phyloP scores from a whole-genome alignment of 2,797 vertebrate species.

The Thaleichthys pacificus region DNA sequence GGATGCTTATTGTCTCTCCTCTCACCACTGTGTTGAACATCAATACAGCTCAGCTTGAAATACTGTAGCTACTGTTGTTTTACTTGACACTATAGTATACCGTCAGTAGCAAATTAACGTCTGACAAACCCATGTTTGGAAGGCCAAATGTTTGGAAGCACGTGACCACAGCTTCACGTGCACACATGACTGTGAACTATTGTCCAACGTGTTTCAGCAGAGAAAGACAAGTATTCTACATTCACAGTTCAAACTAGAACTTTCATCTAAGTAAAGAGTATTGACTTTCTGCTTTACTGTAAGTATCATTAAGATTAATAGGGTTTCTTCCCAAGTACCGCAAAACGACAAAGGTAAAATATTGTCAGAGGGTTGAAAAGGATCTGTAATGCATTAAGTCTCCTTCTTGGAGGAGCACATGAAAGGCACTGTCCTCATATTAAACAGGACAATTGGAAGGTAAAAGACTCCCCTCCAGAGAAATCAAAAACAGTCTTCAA shows the following conservation, averaged over 20 bases:
- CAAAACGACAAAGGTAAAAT: constrained; percentile 61
- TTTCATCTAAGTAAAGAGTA: constrained; percentile 27
- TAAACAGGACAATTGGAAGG: constrained; percentile 50
- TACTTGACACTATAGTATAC: not conserved
- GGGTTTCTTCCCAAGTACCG: constrained; percentile 49
- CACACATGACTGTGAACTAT: not conserved
- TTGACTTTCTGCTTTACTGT: constrained; percentile 29
- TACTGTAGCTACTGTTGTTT: not conserved
- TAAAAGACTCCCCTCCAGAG: constrained; percentile 65
- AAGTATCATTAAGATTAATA: constrained; percentile 54
- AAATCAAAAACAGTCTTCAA: constrained; percentile 64
- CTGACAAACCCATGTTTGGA: not conserved
- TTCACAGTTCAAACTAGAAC: constrained; percentile 29
- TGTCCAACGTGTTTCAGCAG: not conserved
- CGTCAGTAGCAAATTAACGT: constrained; percentile 13
- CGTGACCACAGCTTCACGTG: not conserved
- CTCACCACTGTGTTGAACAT: not conserved
- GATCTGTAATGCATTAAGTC: constrained; percentile 73
- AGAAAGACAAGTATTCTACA: constrained; percentile 7
- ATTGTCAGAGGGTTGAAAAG: constrained; percentile 51
- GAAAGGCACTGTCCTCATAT: constrained; percentile 58
- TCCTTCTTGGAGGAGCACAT: constrained; percentile 58
- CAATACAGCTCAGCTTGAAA: not conserved
- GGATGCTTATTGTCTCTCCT: too few species aligned
- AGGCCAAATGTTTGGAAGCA: too few species aligned